Evolutionary conservation across 64 coral and sea anemone species (phyloP), one percentile per base, ranked within the genome.

Genomic region (Catalaphyllia jardinei): DNA sequence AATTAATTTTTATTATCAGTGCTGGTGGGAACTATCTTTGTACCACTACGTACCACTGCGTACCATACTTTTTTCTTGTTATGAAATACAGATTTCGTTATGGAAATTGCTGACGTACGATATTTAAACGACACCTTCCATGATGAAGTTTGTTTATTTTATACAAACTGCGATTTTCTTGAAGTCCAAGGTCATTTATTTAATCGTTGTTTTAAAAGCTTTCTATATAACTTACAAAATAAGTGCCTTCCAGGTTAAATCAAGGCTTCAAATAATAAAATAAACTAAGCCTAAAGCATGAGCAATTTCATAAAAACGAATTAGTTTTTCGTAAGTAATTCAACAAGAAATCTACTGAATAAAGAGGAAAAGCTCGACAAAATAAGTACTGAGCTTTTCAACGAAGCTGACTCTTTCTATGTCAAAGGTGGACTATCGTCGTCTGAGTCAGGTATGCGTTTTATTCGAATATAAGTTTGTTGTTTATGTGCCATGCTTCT

Each of bases 381-480:
- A 77, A 51, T 52, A 54, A 54, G 18, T 46, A 24, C 46, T 77
- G 10, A 51, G 75, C 72, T 75, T 75, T 75, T 77, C 42, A 77
- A 51, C 35, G 42, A 84, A 84, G 80, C 80, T 35, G 59, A 84
- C 80, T 84, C 80, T 67, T 84, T 84, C 80, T 84, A 84, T 84
- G 60, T 84, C 80, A 67, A 84, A 65, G 72, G 67, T 87, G 24
- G 72, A 88, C 86, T 74, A 52, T 76, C 86, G 73, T 88, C 52
- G 72, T 88, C 27, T 52, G 73, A 77, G 31, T 78, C 87, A 88
- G 78, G 64, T 31, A 88, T 78, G 54, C 74, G 54, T 88, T 78
- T 88, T 42, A 88, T 88, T 77, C 87, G 54, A 65, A 64, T 77
- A 65, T 77, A 88, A 76, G 73, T 88, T 88, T 51, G 75, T 49